These are phyloP conservation scores for Drosophila rellima DNA, from an alignment of 2,888 invertebrate genomes.

Conservation along the genomic window DNA sequence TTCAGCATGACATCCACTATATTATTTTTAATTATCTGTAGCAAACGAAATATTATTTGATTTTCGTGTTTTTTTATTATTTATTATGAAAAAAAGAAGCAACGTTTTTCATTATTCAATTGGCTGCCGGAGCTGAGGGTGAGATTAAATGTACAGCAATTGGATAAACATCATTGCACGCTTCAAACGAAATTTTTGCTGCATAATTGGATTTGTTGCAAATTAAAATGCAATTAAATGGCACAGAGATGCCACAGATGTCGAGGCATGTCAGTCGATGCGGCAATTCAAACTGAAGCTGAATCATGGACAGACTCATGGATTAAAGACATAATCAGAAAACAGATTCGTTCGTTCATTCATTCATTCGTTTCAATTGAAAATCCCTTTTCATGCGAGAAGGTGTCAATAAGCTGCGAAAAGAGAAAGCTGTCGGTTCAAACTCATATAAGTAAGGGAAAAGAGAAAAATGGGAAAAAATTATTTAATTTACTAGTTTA, in stretches of 20 bases:
- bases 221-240: constrained; percentile 68
- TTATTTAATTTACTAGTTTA: background rate
- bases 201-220: constrained; percentile 67
- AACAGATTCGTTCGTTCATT: constrained; percentile 4
- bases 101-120: constrained; percentile 8
- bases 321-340: constrained; percentile 1
- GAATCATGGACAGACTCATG: background rate
- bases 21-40: constrained; percentile 8
- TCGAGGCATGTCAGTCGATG: constrained; percentile 3
- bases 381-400: background rate
- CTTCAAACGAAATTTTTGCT: constrained; percentile 52
- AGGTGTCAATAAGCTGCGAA: background rate
- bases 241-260: constrained; percentile 15
- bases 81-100: background rate
- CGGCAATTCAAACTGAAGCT: background rate
- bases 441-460: background rate
- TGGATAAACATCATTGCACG: constrained; percentile 47
- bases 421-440: background rate
- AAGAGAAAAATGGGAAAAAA: background rate
- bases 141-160: constrained; percentile 31
- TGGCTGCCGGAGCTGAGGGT: background rate
- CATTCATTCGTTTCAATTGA: background rate
- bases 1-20: background rate
- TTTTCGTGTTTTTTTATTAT: constrained; percentile 1
- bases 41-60: constrained; percentile 11